phyloP scores from a whole-genome alignment of 2,888 invertebrate species.

The Hypomecis punctinalis region DNA sequence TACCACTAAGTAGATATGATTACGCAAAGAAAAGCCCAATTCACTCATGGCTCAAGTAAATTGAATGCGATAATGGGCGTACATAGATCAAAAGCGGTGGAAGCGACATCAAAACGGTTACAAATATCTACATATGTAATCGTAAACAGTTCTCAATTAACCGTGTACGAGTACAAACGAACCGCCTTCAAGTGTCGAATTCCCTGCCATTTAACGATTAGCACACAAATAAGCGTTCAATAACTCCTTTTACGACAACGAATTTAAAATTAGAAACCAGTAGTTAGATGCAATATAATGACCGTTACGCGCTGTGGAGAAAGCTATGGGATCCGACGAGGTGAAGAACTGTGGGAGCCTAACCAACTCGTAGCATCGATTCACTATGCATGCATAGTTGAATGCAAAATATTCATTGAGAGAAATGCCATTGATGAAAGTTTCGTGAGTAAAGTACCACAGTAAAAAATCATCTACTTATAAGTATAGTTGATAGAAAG shows the following conservation, averaged over 20 bases:
- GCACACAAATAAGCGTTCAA: constrained; percentile 40
- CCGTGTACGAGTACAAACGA: constrained; percentile 31
- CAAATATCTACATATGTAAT: constrained; percentile 1
- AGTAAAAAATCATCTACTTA: not conserved
- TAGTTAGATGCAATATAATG: constrained; percentile 44
- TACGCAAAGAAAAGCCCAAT: constrained; percentile 71
- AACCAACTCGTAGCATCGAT: constrained; percentile 21
- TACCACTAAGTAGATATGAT: constrained; percentile 29
- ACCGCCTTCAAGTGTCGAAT: constrained; percentile 36
- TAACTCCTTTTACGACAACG: constrained; percentile 43
- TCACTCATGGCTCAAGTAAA: constrained; percentile 66
- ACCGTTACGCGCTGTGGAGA: constrained; percentile 41
- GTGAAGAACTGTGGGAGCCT: constrained; percentile 19
- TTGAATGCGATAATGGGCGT: constrained; percentile 79
- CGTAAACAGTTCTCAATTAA: constrained; percentile 40
- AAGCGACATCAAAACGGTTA: constrained; percentile 46
- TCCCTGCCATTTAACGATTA: constrained; percentile 42
- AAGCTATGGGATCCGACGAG: constrained; percentile 34
- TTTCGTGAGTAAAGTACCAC: constrained; percentile 2
- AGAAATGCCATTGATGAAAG: constrained; percentile 28
- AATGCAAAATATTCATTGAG: constrained; percentile 28
- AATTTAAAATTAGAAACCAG: constrained; percentile 48
- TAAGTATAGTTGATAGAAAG: no score
- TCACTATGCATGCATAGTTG: constrained; percentile 25
- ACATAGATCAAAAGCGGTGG: constrained; percentile 58